phyloP scores from a whole-genome alignment of 2,888 invertebrate genomes.

The Resseliella maxima region DNA sequence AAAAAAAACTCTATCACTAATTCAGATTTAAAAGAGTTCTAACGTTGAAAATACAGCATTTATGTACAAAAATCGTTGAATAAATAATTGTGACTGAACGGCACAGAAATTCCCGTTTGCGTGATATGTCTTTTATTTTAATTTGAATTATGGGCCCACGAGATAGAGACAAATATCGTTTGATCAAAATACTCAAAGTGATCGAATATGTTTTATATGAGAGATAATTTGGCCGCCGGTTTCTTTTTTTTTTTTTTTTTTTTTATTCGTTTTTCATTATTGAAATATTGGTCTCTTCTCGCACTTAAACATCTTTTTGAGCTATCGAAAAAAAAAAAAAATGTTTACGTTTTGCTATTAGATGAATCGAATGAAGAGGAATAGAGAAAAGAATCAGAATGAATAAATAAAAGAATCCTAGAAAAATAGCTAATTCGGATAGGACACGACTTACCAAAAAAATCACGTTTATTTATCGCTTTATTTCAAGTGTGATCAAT shows the following conservation, averaged over 20 bases:
- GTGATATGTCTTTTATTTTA: too few species aligned
- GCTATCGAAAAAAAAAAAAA: not conserved
- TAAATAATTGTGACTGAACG: too few species aligned
- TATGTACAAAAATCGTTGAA: not conserved
- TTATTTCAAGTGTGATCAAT: not conserved
- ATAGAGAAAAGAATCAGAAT: not conserved
- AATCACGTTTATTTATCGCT: not conserved
- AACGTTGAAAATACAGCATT: not conserved
- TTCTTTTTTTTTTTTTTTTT: too few species aligned
- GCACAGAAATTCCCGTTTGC: too few species aligned
- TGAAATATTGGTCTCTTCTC: constrained; percentile 44
- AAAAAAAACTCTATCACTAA: not conserved
- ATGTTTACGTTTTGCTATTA: not conserved
- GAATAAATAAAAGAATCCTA: not conserved
- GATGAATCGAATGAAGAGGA: not conserved
- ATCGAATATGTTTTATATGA: not conserved
- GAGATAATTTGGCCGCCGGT: not conserved
- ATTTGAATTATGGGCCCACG: not conserved
- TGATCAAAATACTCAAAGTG: not conserved
- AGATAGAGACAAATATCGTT: not conserved
- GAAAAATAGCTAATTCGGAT: not conserved
- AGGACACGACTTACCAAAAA: not conserved
- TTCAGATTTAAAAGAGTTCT: not conserved
- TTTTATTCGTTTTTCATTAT: not conserved
- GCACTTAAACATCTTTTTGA: not conserved